Conservation (phyloP, 1,140 invertebrate species). For the Wasmannia auropunctata region DNA sequence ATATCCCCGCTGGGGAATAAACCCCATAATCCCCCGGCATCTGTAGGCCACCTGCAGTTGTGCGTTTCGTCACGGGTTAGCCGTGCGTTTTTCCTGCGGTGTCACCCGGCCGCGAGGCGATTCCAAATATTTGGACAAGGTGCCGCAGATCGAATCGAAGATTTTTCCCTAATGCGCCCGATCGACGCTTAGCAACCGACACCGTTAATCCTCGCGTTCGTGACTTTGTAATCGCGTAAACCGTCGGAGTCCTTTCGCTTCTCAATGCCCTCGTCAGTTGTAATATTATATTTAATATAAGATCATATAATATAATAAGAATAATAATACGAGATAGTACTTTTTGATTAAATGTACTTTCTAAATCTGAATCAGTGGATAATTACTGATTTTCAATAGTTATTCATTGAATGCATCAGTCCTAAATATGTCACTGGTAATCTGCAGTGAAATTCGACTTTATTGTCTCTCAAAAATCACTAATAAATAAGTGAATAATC, state of each 20-base stretch:
- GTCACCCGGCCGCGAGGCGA: conserved; percentile 63
- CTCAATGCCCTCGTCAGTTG: not conserved
- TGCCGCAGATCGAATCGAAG: conserved; percentile 59
- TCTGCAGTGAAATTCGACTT: too few species aligned
- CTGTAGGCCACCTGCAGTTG: conserved; percentile 85
- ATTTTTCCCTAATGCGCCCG: conserved; percentile 6
- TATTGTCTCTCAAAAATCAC: too few species aligned
- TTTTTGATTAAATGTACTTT: too few species aligned
- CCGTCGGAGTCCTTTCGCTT: not conserved
- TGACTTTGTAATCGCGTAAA: conserved; percentile 18
- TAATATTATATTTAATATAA: too few species aligned
- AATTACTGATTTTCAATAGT: too few species aligned
- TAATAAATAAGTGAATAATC: too few species aligned
- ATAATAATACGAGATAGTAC: not conserved
- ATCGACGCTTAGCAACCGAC: not conserved
- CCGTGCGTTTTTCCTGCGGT: conserved; percentile 77
- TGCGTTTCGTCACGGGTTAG: conserved; percentile 82
- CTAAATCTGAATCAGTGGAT: too few species aligned
- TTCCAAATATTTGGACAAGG: conserved; percentile 82
- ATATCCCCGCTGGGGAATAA: conserved; percentile 84
- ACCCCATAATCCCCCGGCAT: conserved; percentile 83
- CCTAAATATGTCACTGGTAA: too few species aligned
- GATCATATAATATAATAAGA: not conserved
- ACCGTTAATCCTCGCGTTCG: conserved; percentile 18
- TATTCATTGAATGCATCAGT: too few species aligned